Evolutionary conservation across 2,113 vertebrate genomes (phyloP), one percentile per base, ranked within the genome.

Genomic region (Pagrus major): DNA sequence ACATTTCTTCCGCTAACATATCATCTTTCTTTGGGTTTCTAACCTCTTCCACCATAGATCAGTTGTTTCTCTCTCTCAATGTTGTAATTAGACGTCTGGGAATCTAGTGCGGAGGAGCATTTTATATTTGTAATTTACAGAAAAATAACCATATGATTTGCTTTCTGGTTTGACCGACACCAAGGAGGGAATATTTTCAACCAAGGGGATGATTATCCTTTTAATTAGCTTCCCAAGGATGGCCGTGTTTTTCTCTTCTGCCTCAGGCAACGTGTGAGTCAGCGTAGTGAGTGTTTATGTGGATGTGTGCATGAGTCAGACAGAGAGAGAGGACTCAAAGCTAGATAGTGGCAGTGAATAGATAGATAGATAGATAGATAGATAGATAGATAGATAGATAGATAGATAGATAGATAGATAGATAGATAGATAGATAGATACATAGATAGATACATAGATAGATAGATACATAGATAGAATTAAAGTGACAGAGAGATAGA

Each of bases 61-160:
- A 78, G 41, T 80, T 77, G 79, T 82, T 83, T 81, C 52, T 82
- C 80, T 64, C 66, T 46, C 52, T 85, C 58, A 60, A 20, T 81
- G 84, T 76, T 90, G 83, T 90, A 89, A 93, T 93, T 91, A 92
- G 49, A 71, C 4, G 82, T 86, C 86, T 90, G 76, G 75, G 86
- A 92, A 83, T 80, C 51, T 55, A 33, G 61, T 65, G 78, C 4
- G n/a, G 64, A 46, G 71, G 70, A 71, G 58, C 18, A 71, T 80
- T n/a, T 85, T 59, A 23, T 73, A 71, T 89, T 87, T 88, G 56
- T 80, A 66, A 90, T 91, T 86, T 80, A 74, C 63, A 49, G 68
- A 78, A 72, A 71, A 86, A 86, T 81, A 88, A 89, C 35, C 63
- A 82, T 75, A 86, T 65, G 67, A 54, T 91, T 87, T 72, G 66